Percentiles rank a stretch among this genome's conserved stretches.
Evolutionary conservation across 2,888 invertebrate genomes (phyloP).

Genomic region (Prostheceraeus crozeri): DNA sequence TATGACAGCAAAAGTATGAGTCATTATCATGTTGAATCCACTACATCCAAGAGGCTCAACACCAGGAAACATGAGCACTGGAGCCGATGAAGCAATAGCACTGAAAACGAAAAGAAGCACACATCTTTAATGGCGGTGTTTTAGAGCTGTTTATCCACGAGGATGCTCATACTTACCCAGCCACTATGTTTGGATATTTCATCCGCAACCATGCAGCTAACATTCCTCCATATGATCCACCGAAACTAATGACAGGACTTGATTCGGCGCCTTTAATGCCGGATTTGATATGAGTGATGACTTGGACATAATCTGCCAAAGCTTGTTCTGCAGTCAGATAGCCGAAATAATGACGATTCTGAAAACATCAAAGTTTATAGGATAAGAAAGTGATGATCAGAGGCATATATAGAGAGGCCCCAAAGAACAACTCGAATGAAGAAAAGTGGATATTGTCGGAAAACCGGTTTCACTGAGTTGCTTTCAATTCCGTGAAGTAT

Average conservation of each 20-base stretch:
- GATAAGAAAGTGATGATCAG: too few species aligned
- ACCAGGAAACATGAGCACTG: slow-evolving; percentile 74
- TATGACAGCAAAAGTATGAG: too few species aligned
- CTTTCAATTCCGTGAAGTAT: too few species aligned
- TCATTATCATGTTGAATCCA: too few species aligned
- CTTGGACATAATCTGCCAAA: slow-evolving; percentile 78
- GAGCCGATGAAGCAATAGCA: slow-evolving; percentile 84
- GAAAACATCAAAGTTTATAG: slow-evolving; percentile 44
- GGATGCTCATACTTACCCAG: slow-evolving; percentile 68
- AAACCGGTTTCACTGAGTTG: too few species aligned
- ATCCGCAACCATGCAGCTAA: slow-evolving; percentile 86
- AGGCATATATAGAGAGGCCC: slow-evolving; percentile 20
- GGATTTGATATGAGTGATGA: slow-evolving; percentile 67
- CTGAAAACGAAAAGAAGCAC: too few species aligned
- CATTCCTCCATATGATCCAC: slow-evolving; percentile 96
- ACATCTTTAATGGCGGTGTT: too few species aligned
- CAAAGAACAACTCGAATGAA: too few species aligned
- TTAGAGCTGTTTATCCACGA: too few species aligned
- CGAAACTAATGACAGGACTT: slow-evolving; percentile 74
- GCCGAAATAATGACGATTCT: slow-evolving; percentile 50
- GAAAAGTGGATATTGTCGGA: too few species aligned
- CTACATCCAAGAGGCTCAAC: too few species aligned
- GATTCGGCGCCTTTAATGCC: slow-evolving; percentile 50
- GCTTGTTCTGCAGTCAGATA: slow-evolving; percentile 83
- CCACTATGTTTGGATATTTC: slow-evolving; percentile 81